Base-by-base conservation (phyloP, 2,797 vertebrate genomes). In the Sebastes itinus region DNA sequence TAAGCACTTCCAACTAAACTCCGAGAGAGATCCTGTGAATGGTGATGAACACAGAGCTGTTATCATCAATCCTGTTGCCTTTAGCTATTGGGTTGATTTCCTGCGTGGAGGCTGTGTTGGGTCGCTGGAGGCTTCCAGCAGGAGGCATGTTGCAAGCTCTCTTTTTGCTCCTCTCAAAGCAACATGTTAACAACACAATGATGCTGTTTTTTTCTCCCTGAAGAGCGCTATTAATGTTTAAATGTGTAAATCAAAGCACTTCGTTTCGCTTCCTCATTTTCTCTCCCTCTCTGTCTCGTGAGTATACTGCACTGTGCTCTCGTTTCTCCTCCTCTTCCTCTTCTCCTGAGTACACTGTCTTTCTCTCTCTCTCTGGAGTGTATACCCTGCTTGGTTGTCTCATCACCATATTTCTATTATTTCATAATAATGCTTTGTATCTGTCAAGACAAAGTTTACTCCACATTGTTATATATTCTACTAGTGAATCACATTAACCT, bases 181-280 rank as follows among this genome's bases (percentile, higher is more conserved):
- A 81, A 81, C 84, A 83, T 81, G 75, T 87, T 78, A 84, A 72
- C 73, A 72, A 63, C 54, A 52, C 35, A 56, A 62, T 62, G 66
- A 73, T 70, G 83, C 33, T 11, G 35, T 28, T 64, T 69, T 62
- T 56, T 27, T 4, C 32, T 67, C 58, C 33, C 73, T 11, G 11
- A 82, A 81, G 42, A 85, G 33, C 49, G 32, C 22, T 20, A 86
- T 86, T 69, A 85, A 90, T 83, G 74, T 81, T 86, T 73, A 83
- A 88, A 81, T 77, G 70, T 81, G 68, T 60, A 82, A 88, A 90
- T 90, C 68, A 89, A 79, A 89, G 83, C 52, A 52, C 16, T 72
- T 62, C 1, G 14, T 32, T 69, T 77, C 7, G 2, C 54, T 46
- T 81, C 58, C 32, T 75, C 49, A 13, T 66, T 76, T 54, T 66